Evolutionary conservation across 2,888 invertebrate genomes (phyloP).

Genomic region (Diabrotica balteata): DNA sequence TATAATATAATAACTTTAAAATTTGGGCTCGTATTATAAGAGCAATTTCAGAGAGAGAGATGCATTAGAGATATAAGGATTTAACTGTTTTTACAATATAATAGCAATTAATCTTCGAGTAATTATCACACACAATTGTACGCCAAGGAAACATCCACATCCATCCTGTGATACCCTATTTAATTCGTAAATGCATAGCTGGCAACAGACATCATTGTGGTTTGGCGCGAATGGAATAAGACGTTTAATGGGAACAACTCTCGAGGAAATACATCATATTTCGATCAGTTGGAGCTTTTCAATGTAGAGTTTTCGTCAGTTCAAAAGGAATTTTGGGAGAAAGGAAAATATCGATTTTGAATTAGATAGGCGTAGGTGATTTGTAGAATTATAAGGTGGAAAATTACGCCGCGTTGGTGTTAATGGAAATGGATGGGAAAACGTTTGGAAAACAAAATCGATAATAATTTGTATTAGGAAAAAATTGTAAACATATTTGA

Average conservation of each 20-base stretch:
- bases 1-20: no score
- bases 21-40: no score
- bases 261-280: conserved; percentile 17
- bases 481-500: no score
- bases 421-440: background rate
- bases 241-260: conserved; percentile 8
- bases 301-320: no score
- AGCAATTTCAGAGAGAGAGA: no score
- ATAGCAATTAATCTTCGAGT: no score
- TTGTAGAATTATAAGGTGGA: conserved; percentile 3
- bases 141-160: background rate
- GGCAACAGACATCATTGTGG: conserved; percentile 2
- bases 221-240: conserved; percentile 8
- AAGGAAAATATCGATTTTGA: conserved; percentile 15
- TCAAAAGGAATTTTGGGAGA: conserved; percentile 2
- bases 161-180: conserved; percentile 1
- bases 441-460: no score
- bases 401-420: conserved; percentile 3
- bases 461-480: no score
- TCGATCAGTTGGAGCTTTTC: conserved; percentile 8
- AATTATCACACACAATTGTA: background rate
- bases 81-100: no score
- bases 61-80: no score
- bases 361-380: conserved; percentile 6
- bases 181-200: conserved; percentile 9